A percentile compares a stretch with the other conserved stretches of the same genome.
Evolutionary conservation across 2,113 vertebrate genomes (phyloP).

Genomic region (Hystrix cristata): DNA sequence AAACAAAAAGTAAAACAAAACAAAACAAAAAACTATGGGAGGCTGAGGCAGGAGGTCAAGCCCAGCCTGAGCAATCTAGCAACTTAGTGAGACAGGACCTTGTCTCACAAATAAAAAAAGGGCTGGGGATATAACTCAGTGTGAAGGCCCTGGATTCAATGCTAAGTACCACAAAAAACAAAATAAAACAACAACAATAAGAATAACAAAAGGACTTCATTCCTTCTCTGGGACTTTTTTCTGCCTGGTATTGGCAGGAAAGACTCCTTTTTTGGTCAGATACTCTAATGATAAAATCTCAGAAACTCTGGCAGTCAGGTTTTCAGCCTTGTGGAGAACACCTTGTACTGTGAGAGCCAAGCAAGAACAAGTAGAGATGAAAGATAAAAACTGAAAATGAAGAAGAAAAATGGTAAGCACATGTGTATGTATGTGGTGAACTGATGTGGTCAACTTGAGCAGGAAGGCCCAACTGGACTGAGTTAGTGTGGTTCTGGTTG

Average conservation of each 20-base stretch:
- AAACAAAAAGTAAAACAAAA: not conserved
- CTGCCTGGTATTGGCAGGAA: not conserved
- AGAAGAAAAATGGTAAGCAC: not conserved
- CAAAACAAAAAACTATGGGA: not conserved
- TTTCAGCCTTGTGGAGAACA: not conserved
- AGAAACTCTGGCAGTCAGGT: not conserved
- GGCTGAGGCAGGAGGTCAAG: not conserved
- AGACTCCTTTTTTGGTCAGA: constrained; percentile 5
- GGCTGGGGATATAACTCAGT: not conserved
- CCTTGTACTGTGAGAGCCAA: not conserved
- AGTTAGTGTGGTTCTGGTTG: no score
- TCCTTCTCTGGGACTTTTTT: not conserved
- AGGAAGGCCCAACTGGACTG: no score
- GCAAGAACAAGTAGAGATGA: not conserved
- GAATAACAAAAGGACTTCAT: not conserved
- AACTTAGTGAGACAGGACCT: not conserved
- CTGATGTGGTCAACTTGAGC: no score
- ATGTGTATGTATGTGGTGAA: not conserved
- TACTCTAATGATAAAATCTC: not conserved
- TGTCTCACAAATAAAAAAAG: not conserved
- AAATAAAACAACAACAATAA: not conserved
- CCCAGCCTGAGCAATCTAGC: not conserved
- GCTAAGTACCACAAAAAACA: not conserved
- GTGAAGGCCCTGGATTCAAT: not conserved
- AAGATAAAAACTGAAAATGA: not conserved